Evolutionary conservation across 2,888 invertebrate genomes (phyloP).

Genomic region (Frankliniella intonsa): DNA sequence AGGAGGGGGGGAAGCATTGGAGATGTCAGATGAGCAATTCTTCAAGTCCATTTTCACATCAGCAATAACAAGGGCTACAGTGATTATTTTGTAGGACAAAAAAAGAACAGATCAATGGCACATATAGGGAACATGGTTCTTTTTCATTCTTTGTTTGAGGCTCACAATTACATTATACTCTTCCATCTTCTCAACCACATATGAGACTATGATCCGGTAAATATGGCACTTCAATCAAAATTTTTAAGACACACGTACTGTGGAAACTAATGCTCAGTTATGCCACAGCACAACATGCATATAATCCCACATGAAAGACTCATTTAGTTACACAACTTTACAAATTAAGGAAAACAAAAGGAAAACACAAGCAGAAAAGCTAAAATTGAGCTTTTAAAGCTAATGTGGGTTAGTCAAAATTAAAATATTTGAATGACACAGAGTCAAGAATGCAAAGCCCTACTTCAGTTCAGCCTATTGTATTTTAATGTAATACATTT

Average conservation of each 20-base stretch:
- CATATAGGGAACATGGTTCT: not conserved
- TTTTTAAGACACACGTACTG: not conserved
- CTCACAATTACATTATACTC: not conserved
- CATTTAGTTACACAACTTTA: not conserved
- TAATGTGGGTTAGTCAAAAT: not conserved
- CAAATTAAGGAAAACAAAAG: not conserved
- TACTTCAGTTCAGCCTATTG: too few species aligned
- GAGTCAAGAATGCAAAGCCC: not conserved
- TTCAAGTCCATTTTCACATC: too few species aligned
- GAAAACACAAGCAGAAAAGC: not conserved
- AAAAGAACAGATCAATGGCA: not conserved
- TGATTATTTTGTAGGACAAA: not conserved
- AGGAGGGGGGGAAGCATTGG: too few species aligned
- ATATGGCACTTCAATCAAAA: constrained; percentile 12
- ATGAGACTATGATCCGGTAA: not conserved
- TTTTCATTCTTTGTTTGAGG: not conserved
- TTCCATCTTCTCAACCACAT: not conserved
- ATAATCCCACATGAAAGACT: not conserved
- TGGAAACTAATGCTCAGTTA: too few species aligned
- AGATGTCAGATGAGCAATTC: too few species aligned
- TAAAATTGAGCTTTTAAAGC: not conserved
- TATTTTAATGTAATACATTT: too few species aligned
- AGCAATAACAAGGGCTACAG: not conserved
- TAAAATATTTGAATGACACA: not conserved
- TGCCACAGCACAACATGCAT: not conserved